Evolutionary conservation across 2,113 vertebrate genomes (phyloP).

Genomic region (Octodon degus): DNA sequence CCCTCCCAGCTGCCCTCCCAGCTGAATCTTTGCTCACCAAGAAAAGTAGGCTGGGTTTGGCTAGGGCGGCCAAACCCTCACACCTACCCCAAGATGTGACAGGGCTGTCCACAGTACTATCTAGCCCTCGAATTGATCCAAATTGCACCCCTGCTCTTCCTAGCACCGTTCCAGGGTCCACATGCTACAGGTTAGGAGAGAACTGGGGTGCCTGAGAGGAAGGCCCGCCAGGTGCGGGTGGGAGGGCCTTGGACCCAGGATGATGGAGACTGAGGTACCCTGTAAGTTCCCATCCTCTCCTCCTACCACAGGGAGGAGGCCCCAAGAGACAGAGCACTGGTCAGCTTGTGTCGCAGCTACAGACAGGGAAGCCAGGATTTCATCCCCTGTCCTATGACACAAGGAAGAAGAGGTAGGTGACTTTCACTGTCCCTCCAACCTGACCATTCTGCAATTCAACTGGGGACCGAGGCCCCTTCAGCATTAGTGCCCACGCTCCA

Average conservation of each 20-base stretch:
- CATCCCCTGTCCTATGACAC: not conserved
- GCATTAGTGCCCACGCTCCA: not conserved
- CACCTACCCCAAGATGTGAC: too few relatives aligned
- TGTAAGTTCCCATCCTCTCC: not conserved
- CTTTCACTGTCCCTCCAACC: not conserved
- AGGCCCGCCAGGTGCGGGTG: not conserved
- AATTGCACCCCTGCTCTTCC: not conserved
- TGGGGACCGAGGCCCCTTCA: not conserved
- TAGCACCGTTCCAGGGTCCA: not conserved
- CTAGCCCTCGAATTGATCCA: not conserved
- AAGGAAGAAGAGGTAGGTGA: not conserved
- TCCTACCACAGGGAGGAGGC: not conserved
- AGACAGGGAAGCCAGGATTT: not conserved
- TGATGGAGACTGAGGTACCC: not conserved
- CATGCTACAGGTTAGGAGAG: not conserved
- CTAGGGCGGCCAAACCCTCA: not conserved
- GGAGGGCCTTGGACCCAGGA: not conserved
- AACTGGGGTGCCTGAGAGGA: not conserved
- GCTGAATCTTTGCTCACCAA: not conserved
- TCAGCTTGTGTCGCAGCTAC: not conserved
- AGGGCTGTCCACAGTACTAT: not conserved
- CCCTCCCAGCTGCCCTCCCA: not conserved
- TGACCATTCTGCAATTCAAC: not conserved
- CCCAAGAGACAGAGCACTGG: not conserved
- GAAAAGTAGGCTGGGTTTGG: not conserved